Conservation (phyloP, 2,113 vertebrate species). For the Semicossyphus pulcher region DNA sequence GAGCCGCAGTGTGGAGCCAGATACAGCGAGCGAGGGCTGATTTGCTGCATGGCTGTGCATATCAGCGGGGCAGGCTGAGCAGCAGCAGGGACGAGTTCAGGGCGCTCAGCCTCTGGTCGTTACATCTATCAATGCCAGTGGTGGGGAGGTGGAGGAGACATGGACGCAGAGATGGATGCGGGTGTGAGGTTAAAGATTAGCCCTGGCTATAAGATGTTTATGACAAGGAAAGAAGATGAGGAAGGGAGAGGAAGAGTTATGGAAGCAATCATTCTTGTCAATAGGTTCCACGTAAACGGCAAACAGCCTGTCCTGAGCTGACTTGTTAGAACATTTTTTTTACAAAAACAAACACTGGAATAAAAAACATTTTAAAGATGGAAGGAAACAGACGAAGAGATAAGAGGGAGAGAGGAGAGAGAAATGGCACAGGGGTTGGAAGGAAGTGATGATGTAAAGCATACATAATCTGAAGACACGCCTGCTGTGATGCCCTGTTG, state of each 20-base stretch:
- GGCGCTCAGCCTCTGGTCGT: conserved; percentile 62
- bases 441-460: conserved; percentile 47
- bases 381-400: background rate
- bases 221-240: conserved; percentile 23
- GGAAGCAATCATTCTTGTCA: background rate
- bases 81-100: conserved; percentile 71
- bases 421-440: conserved; percentile 3
- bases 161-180: conserved; percentile 23
- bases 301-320: background rate
- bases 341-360: background rate
- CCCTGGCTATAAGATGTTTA: conserved; percentile 25
- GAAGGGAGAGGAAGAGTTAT: background rate
- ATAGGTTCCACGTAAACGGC: background rate
- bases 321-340: background rate
- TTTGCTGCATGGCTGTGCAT: conserved; percentile 74
- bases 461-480: conserved; percentile 27
- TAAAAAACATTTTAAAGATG: background rate
- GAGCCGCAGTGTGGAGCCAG: conserved; percentile 55
- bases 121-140: conserved; percentile 63
- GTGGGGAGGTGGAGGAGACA: conserved; percentile 36
- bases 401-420: background rate
- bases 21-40: conserved; percentile 47
- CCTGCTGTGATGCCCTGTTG: conserved; percentile 45
- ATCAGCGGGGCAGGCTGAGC: conserved; percentile 60
- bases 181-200: conserved; percentile 39